Conservation (phyloP, 1,140 invertebrate species). For the Holotrichia oblita region DNA sequence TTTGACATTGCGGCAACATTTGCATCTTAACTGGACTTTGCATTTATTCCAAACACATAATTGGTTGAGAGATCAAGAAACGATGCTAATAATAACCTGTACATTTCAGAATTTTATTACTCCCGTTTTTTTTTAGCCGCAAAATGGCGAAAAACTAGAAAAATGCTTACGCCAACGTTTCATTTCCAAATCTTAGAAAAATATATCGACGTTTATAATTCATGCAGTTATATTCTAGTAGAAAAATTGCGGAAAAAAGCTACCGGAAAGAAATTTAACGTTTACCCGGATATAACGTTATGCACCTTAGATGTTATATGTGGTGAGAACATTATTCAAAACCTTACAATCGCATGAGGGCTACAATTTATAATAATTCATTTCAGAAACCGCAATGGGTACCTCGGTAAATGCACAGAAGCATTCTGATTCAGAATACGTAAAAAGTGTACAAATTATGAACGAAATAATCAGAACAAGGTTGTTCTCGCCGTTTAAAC, state of each 20-base stretch:
- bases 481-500: slow-evolving; percentile 59
- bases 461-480: slow-evolving; percentile 59
- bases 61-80: no score
- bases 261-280: slow-evolving; percentile 61
- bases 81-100: no score
- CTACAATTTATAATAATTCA: neutral
- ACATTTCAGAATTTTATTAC: no score
- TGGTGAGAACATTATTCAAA: slow-evolving; percentile 62
- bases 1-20: no score
- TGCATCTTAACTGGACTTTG: no score
- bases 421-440: slow-evolving; percentile 76
- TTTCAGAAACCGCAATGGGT: slow-evolving; percentile 75
- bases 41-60: no score
- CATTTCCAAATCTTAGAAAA: slow-evolving; percentile 86
- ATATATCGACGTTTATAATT: slow-evolving; percentile 72
- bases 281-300: slow-evolving; percentile 71
- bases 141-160: slow-evolving; percentile 83
- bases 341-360: neutral
- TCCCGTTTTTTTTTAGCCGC: slow-evolving; percentile 58
- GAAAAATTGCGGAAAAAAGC: slow-evolving; percentile 64
- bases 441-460: slow-evolving; percentile 72
- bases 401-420: slow-evolving; percentile 73
- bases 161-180: slow-evolving; percentile 86
- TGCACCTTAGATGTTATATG: slow-evolving; percentile 80
- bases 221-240: slow-evolving; percentile 61